Conservation (phyloP, 2,113 vertebrate genomes). For the Paradisaea rubra region DNA sequence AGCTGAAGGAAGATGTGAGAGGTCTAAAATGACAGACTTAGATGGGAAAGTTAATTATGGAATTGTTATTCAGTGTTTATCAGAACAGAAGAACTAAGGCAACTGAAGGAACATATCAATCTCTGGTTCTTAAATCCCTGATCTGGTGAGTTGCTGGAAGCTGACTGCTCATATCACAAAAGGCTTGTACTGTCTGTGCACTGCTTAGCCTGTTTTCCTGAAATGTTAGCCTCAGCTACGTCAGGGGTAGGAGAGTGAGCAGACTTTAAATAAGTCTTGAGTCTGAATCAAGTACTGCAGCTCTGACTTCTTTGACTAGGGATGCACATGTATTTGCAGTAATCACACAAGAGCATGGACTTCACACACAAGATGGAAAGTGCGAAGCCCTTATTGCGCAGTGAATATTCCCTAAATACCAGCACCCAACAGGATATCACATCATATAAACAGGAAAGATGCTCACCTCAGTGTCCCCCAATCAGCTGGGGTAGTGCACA, state of each 20-base stretch:
- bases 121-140: neutral
- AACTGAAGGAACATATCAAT: neutral
- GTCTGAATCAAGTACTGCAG: neutral
- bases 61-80: neutral
- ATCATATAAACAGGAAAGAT: no score
- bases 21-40: neutral
- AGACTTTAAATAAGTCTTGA: neutral
- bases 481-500: no score
- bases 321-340: neutral
- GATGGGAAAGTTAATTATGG: neutral
- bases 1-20: neutral
- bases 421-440: no score
- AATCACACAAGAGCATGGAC: no score
- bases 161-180: fast-evolving
- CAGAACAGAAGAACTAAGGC: neutral
- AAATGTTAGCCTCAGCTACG: neutral
- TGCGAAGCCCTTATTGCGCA: no score
- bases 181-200: neutral
- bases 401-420: no score
- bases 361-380: no score
- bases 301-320: neutral
- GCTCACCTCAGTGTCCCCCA: no score
- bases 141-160: neutral
- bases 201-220: neutral
- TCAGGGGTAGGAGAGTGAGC: neutral